Base-by-base conservation (phyloP, 1,140 invertebrate species). In the Lucilia cuprina region DNA sequence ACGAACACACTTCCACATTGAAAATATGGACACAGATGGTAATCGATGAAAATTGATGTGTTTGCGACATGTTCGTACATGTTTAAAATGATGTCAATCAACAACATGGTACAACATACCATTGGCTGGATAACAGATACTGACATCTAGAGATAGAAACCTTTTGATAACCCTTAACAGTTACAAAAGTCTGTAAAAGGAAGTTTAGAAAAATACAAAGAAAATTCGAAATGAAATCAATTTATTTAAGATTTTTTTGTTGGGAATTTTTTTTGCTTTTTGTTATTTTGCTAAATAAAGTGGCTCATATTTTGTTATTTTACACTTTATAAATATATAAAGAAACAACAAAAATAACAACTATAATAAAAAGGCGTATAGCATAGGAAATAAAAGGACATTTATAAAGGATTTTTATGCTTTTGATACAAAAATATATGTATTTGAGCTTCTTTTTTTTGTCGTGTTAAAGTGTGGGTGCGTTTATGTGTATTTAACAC, bases 41-140 rank as follows among this genome's bases (percentile, higher is more conserved):
- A 83, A 85, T 85, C 84, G 75, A 85, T 83, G 82, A 78, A 80
- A 85, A 85, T 85, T 85, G 84, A 85, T 85, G 75, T 49, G 74
- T 85, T 85, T 85, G 84, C 82, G 82, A 83, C 84, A 83, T 85
- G 84, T 85, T 80, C 82, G 47, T 49, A 78, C 41, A 80, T 80
- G 77, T 80, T 50, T 19, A 50, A 49, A 80, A 80, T 50, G 47
- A 80, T 80, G 77, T 80, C 77, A 80, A 80, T 80, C 77, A 80
- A 80, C 14, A 80, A 80, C 14, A 80, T 30, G 25, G 25, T 35
- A n/a, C 41, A 80, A 80, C 41, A 41, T 41, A 41, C 41, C 7
- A 7, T 41, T 41, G 7, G 10, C 41, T 7, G 5, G 41, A 41
- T 2, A 2, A 30, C 25, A 30, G 41, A 41, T 41, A 41, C 41